Conservation (phyloP, 2,888 invertebrate species). For the Nemurella pictetii region DNA sequence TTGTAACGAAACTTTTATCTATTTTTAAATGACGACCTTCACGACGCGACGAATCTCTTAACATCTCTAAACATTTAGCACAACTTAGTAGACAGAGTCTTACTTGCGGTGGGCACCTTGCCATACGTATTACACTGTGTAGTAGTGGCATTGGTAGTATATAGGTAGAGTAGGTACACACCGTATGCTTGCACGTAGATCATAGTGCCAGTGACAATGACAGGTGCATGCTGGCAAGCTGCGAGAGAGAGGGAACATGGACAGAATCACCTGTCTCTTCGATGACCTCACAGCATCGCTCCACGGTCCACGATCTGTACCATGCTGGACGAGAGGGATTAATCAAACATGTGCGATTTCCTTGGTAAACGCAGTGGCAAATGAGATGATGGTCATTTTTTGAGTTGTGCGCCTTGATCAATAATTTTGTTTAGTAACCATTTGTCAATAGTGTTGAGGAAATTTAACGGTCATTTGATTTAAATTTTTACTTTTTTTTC, state of each 20-base stretch:
- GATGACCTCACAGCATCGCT: background rate
- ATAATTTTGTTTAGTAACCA: background rate
- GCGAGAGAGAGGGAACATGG: background rate
- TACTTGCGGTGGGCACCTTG: background rate
- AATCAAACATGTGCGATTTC: background rate
- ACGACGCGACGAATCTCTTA: background rate
- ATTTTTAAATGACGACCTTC: background rate
- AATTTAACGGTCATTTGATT: background rate
- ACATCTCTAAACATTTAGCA: background rate
- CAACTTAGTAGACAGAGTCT: background rate
- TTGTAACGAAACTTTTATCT: background rate
- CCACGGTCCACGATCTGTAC: background rate
- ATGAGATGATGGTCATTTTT: background rate
- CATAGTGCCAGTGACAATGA: slow-evolving; percentile 9
- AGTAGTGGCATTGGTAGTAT: background rate
- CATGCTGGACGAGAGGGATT: background rate
- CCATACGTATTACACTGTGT: background rate
- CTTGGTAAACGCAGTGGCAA: background rate
- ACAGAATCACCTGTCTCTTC: background rate
- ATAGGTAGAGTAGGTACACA: background rate
- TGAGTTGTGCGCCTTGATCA: background rate
- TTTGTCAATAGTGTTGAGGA: background rate
- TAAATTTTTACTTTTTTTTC: background rate
- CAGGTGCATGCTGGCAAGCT: background rate
- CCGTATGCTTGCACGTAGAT: background rate